Base-by-base conservation (phyloP, 2,113 vertebrate species). In the Macroglossus sobrinus region DNA sequence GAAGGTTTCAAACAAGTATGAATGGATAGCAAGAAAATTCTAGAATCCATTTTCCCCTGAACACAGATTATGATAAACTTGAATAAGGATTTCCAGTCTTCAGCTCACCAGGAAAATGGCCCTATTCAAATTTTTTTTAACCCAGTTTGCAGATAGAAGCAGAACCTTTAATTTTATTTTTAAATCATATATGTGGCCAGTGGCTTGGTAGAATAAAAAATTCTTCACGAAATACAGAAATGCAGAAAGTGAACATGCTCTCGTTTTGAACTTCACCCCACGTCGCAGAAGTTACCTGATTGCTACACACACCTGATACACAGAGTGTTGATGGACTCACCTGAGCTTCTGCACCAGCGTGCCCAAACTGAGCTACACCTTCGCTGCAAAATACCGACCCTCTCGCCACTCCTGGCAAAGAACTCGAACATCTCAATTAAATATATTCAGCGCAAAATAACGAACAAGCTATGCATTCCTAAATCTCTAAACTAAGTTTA, bases 91-190 rank as follows among this genome's bases (percentile, higher is more conserved):
- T 82, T 72, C 28, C 78, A 88, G 45, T 90, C 72, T 68, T 55
- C 47, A 84, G 38, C 53, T 87, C 19, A 5, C 16, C 15, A 57
- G 75, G 81, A 84, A 69, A 88, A 30, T 89, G 38, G 15, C 33
- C 55, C 71, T 71, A n/a, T 63, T 80, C n/a, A 74, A 64, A 38
- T 84, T 82, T 69, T 50, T n/a, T 94, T 78, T 71, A 86, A 81
- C 38, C 30, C 38, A 91, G 24, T 86, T 63, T 55, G 69, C 79
- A 76, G 55, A 81, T 18, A 69, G 61, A 88, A 53, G 35, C 75
- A 88, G 47, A 69, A 33, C 61, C 18, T 91, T 91, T 84, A 59
- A 63, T 35, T 68, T 81, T 89, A 19, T 84, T 96, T 93, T 82
- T 47, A 57, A 84, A 71, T 84, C 74, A 3, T 19, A 74, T 45